A percentile compares a stretch with the other conserved stretches of the same genome.
Conservation (phyloP, 2,113 vertebrate species). For the Corydoras maculifer region DNA sequence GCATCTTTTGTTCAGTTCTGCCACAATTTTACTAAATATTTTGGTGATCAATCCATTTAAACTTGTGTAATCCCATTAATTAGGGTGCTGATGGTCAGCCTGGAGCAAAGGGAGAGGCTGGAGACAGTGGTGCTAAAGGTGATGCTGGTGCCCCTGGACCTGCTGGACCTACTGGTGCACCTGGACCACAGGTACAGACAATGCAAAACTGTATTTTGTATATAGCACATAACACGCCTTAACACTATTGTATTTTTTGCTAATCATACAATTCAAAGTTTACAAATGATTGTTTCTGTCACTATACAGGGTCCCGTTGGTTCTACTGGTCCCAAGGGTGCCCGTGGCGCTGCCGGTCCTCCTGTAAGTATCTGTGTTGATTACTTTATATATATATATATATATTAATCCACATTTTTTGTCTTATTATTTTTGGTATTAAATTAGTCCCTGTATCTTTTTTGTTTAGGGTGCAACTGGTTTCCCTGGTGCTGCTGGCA, state of each 20-base stretch:
- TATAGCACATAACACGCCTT: too few relatives aligned
- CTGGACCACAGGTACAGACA: conserved; percentile 65
- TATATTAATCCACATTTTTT: not conserved
- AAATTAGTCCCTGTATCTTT: conserved; percentile 15
- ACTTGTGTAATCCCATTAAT: not conserved
- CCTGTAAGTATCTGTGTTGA: conserved; percentile 76
- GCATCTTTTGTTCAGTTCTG: not conserved
- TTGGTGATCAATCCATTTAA: not conserved
- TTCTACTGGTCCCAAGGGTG: conserved; percentile 88
- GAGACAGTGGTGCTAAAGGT: conserved; percentile 87
- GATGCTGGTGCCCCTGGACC: conserved; percentile 87
- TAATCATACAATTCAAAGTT: too few relatives aligned
- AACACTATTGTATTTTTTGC: too few relatives aligned
- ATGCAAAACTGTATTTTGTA: not conserved
- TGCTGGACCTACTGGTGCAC: conserved; percentile 76
- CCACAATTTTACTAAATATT: not conserved
- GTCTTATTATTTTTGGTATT: not conserved
- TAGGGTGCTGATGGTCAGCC: conserved; percentile 81
- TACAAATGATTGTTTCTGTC: too few relatives aligned
- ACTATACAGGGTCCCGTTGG: conserved; percentile 81
- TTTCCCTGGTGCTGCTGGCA: conserved; percentile 82
- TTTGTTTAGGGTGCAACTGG: conserved; percentile 82
- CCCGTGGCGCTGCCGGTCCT: conserved; percentile 83
- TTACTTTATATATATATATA: not conserved
- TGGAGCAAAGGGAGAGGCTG: conserved; percentile 76